phyloP scores from a whole-genome alignment of 2,888 invertebrate genomes.

The Notodonta dromedarius region DNA sequence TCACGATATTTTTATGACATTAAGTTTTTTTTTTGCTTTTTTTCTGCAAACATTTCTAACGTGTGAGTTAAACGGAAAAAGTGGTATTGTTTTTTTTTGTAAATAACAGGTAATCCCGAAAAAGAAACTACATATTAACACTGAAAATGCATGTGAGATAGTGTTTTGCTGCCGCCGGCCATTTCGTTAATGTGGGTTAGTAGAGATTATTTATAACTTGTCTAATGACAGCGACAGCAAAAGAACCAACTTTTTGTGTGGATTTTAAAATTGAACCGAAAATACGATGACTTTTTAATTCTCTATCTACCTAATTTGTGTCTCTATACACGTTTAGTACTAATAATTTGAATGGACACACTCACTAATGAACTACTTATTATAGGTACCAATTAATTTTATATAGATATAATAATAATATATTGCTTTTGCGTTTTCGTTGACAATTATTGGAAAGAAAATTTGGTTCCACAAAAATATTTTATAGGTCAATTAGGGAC shows the following conservation, averaged over 20 bases:
- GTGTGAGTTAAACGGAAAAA: constrained; percentile 49
- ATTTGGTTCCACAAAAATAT: not conserved
- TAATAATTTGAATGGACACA: constrained; percentile 60
- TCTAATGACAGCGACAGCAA: constrained; percentile 12
- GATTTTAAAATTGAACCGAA: too few relatives aligned
- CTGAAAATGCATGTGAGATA: constrained; percentile 13
- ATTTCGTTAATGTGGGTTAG: not conserved
- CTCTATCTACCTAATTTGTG: constrained; percentile 48
- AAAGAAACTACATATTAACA: constrained; percentile 66
- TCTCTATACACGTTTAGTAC: constrained; percentile 38
- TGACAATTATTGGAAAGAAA: not conserved
- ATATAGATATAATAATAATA: constrained; percentile 16
- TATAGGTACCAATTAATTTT: constrained; percentile 39
- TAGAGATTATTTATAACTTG: not conserved
- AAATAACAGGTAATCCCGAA: constrained; percentile 41
- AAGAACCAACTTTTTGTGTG: constrained; percentile 3
- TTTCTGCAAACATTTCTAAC: constrained; percentile 47
- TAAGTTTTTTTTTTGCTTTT: constrained; percentile 51
- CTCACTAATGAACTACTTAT: constrained; percentile 48
- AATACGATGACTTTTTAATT: constrained; percentile 26
- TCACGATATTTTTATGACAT: constrained; percentile 59
- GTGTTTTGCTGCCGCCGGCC: constrained; percentile 10
- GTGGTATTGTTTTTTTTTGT: constrained; percentile 23
- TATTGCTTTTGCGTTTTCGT: not conserved
- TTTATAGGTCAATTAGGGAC: too few relatives aligned